Percentiles rank a stretch among this genome's conserved stretches.
These are phyloP conservation scores for Pluvialis apricaria DNA, from an alignment of 2,113 vertebrate species.

Conservation along the genomic window DNA sequence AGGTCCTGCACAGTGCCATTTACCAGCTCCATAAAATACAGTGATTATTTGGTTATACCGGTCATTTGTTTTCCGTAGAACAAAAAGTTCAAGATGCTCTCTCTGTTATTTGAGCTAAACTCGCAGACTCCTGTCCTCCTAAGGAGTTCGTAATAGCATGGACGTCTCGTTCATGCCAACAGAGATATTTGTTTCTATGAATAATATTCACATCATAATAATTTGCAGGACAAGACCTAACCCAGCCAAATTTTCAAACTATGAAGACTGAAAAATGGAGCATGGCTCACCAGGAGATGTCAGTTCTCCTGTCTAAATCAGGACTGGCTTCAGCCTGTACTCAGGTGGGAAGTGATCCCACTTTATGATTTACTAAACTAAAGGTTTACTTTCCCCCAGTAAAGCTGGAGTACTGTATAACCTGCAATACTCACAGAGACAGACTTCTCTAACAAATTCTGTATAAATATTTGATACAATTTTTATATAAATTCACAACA, in stretches of 20 bases:
- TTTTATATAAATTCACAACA: background rate
- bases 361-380: background rate
- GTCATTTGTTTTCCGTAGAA: background rate
- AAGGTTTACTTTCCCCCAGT: background rate
- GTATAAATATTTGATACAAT: background rate
- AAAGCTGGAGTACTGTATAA: background rate
- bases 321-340: background rate
- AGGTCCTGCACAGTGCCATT: background rate
- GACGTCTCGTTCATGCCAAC: background rate
- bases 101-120: background rate
- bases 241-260: background rate
- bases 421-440: no score
- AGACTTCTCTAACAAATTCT: background rate
- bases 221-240: background rate
- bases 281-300: background rate
- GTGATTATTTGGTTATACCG: fast-evolving
- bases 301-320: background rate
- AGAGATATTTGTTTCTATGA: background rate
- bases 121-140: background rate
- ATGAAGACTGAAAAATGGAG: background rate
- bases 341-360: fast-evolving
- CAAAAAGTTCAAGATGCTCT: background rate
- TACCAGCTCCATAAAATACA: background rate
- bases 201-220: background rate
- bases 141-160: fast-evolving